Evolutionary conservation across 2,113 vertebrate species (phyloP), one percentile per base, ranked within the genome.

Genomic region (Aplodontia rufa): DNA sequence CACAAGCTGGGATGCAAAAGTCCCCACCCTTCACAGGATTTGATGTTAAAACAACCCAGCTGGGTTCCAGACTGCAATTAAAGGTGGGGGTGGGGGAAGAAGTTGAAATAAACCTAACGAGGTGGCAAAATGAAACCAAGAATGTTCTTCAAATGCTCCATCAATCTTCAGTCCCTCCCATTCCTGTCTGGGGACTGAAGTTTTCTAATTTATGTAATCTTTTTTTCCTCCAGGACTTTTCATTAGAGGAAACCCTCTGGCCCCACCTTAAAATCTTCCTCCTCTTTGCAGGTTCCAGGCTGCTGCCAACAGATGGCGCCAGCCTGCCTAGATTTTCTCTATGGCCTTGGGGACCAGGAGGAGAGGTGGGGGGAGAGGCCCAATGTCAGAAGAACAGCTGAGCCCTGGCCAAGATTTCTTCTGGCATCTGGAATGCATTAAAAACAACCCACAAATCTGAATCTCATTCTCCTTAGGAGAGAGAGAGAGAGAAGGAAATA

Each of bases 371-470:
- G 49, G 79, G 30, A 62, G 90, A 96, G 81, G 91, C 76, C 80
- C 16, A 19, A 24, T 5, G 10, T 87, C 86, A 85, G 82, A 45
- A 81, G 76, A 91, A 66, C 9, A 20, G 47, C 45, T 7, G 85
- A 88, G 87, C 22, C 17, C 4, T 7, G 20, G 79, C 96, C 96
- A 55, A 64, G 37, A 69, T 78, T 94, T 81, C 95, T 69, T 66
- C 89, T 69, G 95, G 90, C 92, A 88, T 97, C 93, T 97, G 96
- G 96, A 97, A 96, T 93, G 55, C 76, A 88, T 91, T 95, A 96
- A 58, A 95, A 68, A 85, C 93, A 93, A 42, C 72, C 71, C 85
- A 90, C 93, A 80, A 64, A 90, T 96, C 92, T 51, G 71, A 81
- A 72, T 78, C 76, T 95, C 92, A 51, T 96, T 81, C 69, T 87